Conservation (phyloP, 2,888 invertebrate species). For the Thecocarcelia acutangulata region DNA sequence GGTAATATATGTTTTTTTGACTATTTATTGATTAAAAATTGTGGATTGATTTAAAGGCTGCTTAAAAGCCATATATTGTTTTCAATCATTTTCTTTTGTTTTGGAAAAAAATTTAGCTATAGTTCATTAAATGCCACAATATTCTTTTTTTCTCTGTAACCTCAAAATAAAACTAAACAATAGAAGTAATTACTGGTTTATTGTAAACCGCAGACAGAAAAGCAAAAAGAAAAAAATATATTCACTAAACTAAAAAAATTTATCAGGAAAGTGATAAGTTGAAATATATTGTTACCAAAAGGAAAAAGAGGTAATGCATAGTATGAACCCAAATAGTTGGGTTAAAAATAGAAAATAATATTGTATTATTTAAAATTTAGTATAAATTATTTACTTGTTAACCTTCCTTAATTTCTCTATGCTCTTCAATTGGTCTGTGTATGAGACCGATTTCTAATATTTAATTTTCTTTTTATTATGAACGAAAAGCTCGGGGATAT, state of each 20-base stretch:
- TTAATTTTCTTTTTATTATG: no score
- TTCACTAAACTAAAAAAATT: background rate
- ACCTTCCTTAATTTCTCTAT: no score
- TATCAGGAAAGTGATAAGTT: background rate
- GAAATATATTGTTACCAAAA: background rate
- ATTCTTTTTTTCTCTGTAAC: conserved; percentile 37
- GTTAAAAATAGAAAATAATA: no score
- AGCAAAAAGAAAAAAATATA: background rate
- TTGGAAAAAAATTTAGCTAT: conserved; percentile 4
- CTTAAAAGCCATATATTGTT: conserved; percentile 19
- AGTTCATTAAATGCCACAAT: conserved; percentile 57
- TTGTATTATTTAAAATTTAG: no score
- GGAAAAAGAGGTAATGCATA: no score
- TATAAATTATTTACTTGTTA: no score
- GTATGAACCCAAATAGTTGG: no score
- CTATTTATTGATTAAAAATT: no score
- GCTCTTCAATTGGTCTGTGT: no score
- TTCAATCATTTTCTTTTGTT: background rate
- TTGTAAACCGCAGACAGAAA: conserved; percentile 32
- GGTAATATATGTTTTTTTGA: no score
- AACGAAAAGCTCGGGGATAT: no score
- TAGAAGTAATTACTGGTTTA: conserved; percentile 55
- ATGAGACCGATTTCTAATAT: no score
- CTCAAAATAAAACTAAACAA: conserved; percentile 47
- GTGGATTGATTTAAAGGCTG: conserved; percentile 5